These are phyloP conservation scores for Okamejei kenojei DNA, from an alignment of 2,797 vertebrate genomes.

Conservation along the genomic window DNA sequence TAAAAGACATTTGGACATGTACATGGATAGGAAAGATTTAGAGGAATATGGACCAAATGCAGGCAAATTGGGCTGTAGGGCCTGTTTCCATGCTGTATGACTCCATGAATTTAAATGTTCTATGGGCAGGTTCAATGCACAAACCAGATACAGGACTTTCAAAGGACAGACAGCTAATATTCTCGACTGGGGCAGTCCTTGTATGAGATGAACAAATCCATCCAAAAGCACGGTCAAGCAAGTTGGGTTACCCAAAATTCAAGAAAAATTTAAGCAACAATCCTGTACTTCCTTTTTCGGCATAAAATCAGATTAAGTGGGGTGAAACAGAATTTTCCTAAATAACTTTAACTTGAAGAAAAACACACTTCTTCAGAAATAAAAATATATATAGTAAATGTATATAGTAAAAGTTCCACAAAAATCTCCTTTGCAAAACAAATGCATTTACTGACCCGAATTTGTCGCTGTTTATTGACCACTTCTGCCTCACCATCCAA, in stretches of 20 bases:
- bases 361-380: neutral
- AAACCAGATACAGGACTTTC: neutral
- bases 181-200: neutral
- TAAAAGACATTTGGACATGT: too few species aligned
- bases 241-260: neutral
- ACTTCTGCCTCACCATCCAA: conserved; percentile 61
- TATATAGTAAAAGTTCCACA: neutral
- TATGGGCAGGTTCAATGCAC: neutral
- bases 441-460: conserved; percentile 53
- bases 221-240: neutral
- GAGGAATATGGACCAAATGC: too few species aligned
- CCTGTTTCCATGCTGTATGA: too few species aligned
- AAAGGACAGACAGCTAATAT: neutral
- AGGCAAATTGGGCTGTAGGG: too few species aligned
- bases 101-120: too few species aligned
- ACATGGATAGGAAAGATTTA: too few species aligned
- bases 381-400: neutral
- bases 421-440: neutral
- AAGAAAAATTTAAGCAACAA: neutral
- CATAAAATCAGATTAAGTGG: neutral
- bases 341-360: neutral
- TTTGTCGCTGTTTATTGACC: conserved; percentile 55
- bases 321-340: neutral
- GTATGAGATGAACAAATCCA: neutral
- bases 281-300: too few species aligned